Conservation (phyloP, 2,797 vertebrate genomes). For the Sylvia borin region DNA sequence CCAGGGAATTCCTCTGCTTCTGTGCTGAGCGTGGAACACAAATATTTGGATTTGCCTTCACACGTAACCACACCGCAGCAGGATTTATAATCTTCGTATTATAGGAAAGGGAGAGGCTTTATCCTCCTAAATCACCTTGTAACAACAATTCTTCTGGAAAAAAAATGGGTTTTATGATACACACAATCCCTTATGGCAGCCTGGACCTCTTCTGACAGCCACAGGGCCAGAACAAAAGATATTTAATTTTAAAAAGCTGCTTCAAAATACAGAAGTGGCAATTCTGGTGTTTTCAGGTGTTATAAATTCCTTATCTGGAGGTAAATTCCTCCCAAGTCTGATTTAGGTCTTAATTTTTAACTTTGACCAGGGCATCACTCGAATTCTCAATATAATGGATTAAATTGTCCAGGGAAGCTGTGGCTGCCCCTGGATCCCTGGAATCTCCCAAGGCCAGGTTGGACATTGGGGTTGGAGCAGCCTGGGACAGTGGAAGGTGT, state of each 20-base stretch:
- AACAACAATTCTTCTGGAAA: conserved; percentile 7
- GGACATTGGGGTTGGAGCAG: not conserved
- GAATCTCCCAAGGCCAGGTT: accelerated
- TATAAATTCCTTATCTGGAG: not conserved
- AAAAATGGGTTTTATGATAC: not conserved
- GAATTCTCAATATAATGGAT: not conserved
- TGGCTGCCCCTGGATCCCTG: not conserved
- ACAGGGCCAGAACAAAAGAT: not conserved
- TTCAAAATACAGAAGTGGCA: not conserved
- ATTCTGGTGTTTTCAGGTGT: not conserved
- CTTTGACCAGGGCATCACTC: not conserved
- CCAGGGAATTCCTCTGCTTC: not conserved
- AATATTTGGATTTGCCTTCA: not conserved
- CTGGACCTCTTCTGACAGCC: not conserved
- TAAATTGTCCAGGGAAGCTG: not conserved
- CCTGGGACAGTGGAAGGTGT: not conserved
- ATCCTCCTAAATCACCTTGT: not conserved
- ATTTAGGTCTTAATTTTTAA: not conserved
- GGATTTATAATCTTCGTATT: not conserved
- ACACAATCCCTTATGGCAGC: not conserved
- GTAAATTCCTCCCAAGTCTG: not conserved
- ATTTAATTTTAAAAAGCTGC: not conserved
- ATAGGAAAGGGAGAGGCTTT: not conserved
- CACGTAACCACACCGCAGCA: not conserved
- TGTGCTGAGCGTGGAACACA: not conserved